A percentile compares a stretch with the other conserved stretches of the same genome.
These are phyloP conservation scores for Pteropus alecto DNA, from an alignment of 2,113 vertebrate genomes.

Conservation along the genomic window DNA sequence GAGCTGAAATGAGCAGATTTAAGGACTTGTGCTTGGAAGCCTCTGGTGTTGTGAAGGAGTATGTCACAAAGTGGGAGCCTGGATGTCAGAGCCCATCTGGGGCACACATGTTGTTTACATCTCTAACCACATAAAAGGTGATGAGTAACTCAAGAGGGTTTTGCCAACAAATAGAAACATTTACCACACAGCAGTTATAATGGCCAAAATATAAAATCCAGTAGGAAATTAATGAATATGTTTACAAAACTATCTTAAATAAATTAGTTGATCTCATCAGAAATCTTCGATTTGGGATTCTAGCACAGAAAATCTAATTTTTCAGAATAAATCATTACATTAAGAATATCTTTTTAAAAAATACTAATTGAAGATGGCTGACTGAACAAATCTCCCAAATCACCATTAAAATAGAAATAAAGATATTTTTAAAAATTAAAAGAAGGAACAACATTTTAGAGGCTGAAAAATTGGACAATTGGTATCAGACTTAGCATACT, in stretches of 20 bases:
- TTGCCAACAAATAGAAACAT: slow-evolving; percentile 42
- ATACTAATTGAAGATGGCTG: neutral
- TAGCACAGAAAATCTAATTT: neutral
- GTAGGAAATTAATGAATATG: neutral
- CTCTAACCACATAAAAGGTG: slow-evolving; percentile 49
- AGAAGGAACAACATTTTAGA: neutral
- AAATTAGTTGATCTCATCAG: neutral
- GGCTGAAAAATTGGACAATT: neutral
- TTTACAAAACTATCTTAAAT: neutral
- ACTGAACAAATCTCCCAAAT: neutral
- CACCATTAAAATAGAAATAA: slow-evolving; percentile 8
- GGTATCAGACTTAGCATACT: neutral
- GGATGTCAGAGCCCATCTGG: slow-evolving; percentile 40
- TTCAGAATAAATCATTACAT: neutral
- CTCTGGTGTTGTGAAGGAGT: neutral
- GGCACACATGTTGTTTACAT: slow-evolving; percentile 64
- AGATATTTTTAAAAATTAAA: neutral
- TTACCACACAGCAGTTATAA: neutral
- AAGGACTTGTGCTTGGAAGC: neutral
- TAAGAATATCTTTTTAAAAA: neutral
- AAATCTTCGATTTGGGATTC: slow-evolving; percentile 39
- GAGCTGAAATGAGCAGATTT: neutral
- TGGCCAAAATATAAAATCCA: slow-evolving; percentile 11
- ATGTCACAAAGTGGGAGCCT: neutral
- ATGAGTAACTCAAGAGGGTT: neutral